Evolutionary conservation across 2,888 invertebrate species (phyloP), one percentile per base, ranked within the genome.

Genomic region (Drosophila greeni): DNA sequence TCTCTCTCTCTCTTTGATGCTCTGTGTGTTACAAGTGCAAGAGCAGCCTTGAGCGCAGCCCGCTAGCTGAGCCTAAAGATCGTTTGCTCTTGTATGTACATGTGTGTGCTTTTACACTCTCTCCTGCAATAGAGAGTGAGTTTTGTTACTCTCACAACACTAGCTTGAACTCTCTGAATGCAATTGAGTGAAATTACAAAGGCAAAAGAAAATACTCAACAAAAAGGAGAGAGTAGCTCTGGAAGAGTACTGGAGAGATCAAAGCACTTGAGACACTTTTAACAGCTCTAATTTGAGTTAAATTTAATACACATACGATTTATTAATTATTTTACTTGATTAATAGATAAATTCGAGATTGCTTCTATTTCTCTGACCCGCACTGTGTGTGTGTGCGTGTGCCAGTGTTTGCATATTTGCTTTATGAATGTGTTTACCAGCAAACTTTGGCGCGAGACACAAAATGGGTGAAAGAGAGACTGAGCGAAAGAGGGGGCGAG

Each of bases 341-440:
- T n/a, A n/a, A n/a, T n/a, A n/a, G n/a, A n/a, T n/a, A n/a, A n/a
- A n/a, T n/a, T n/a, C n/a, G n/a, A n/a, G n/a, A n/a, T n/a, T n/a
- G n/a, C n/a, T n/a, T n/a, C n/a, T n/a, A n/a, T n/a, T 39, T 31
- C 5, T 3, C 0, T 37, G 29, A 12, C 39, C 14, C 14, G 1
- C 20, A 20, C 31, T 47, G 20, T 8, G 16, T 1, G 16, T 16
- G 16, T 16, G 16, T 55, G 34, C 11, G 47, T 24, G 52, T 24
- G 43, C n/a, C 31, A 34, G 58, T 70, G 82, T 76, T 75, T 73
- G 73, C 83, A 83, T 83, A 83, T 79, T 79, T 79, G 73, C 79
- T 83, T 83, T 79, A 79, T 79, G 83, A 79, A 83, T 79, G 79
- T 79, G 79, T 83, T 79, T 79, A 83, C 83, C 79, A 81, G 83